These are phyloP conservation scores for Channa argus DNA, from an alignment of 2,113 vertebrate genomes.

Conservation along the genomic window DNA sequence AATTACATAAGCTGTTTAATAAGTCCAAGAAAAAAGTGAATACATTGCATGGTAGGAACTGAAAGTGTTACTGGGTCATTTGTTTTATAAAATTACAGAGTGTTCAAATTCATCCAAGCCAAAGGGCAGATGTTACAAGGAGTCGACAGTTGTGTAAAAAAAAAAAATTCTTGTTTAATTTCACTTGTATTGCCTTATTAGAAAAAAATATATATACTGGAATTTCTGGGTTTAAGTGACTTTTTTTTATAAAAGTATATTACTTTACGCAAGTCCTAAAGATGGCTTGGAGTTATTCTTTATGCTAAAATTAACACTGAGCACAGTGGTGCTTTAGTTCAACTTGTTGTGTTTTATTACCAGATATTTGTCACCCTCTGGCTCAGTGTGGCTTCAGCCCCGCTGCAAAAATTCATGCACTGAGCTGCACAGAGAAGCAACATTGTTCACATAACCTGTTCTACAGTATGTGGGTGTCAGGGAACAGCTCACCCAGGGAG, in stretches of 20 bases:
- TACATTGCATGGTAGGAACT: background rate
- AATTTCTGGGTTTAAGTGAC: slow-evolving; percentile 2
- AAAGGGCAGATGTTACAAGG: background rate
- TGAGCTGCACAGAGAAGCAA: slow-evolving; percentile 32
- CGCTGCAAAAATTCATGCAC: slow-evolving; percentile 49
- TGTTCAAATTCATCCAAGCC: background rate
- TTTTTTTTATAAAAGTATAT: background rate
- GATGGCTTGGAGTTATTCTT: background rate
- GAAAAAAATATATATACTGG: background rate
- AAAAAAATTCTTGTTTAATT: background rate
- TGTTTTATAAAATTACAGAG: slow-evolving; percentile 9
- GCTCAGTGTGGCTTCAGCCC: slow-evolving; percentile 54
- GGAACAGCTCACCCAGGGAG: slow-evolving; percentile 55
- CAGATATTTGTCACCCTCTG: slow-evolving; percentile 58
- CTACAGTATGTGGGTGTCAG: slow-evolving; percentile 64
- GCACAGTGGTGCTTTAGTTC: slow-evolving; percentile 9
- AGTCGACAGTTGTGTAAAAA: background rate
- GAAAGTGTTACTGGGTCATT: slow-evolving; percentile 16
- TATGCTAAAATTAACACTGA: background rate
- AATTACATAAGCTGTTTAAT: slow-evolving; percentile 55
- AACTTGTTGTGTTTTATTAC: background rate
- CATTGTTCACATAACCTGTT: slow-evolving; percentile 63
- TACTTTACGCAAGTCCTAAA: background rate
- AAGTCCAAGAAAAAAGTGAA: slow-evolving; percentile 5
- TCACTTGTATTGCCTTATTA: background rate